Conservation (phyloP, 1,140 invertebrate genomes). For the Panagrolaimus sp. region DNA sequence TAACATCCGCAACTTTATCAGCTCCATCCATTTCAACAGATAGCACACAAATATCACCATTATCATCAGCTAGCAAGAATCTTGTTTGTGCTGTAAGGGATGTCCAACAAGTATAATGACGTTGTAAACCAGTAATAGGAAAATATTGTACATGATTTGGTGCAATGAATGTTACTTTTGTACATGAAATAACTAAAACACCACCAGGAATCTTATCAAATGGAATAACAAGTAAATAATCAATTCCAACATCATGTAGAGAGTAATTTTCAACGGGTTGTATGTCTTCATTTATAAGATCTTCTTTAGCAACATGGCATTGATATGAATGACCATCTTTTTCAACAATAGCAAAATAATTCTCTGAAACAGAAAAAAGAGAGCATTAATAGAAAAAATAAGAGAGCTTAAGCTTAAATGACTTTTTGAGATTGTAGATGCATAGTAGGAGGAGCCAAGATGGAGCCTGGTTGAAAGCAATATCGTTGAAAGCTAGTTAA, state of each 20-base stretch:
- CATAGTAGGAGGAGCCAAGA: too few relatives aligned
- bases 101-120: too few relatives aligned
- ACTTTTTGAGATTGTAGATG: too few relatives aligned
- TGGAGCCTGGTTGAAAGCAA: too few relatives aligned
- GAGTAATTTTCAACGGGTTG: too few relatives aligned
- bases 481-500: too few relatives aligned
- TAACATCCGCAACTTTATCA: not conserved
- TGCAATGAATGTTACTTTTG: not conserved
- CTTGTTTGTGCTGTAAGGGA: not conserved
- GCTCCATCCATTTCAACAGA: not conserved
- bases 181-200: not conserved
- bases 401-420: too few relatives aligned
- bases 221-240: too few relatives aligned
- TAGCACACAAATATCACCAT: not conserved
- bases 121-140: too few relatives aligned
- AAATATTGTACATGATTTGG: too few relatives aligned
- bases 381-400: too few relatives aligned
- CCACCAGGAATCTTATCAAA: not conserved
- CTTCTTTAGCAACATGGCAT: not conserved
- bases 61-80: not conserved
- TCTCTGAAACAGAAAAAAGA: not conserved
- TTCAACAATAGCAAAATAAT: conserved; percentile 1
- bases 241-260: too few relatives aligned
- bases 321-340: not conserved
- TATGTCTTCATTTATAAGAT: not conserved